A percentile compares a stretch with the other conserved stretches of the same genome.
Evolutionary conservation across 92 coral and sea anemone genomes (phyloP).

Genomic region (Epizoanthus scotinus): DNA sequence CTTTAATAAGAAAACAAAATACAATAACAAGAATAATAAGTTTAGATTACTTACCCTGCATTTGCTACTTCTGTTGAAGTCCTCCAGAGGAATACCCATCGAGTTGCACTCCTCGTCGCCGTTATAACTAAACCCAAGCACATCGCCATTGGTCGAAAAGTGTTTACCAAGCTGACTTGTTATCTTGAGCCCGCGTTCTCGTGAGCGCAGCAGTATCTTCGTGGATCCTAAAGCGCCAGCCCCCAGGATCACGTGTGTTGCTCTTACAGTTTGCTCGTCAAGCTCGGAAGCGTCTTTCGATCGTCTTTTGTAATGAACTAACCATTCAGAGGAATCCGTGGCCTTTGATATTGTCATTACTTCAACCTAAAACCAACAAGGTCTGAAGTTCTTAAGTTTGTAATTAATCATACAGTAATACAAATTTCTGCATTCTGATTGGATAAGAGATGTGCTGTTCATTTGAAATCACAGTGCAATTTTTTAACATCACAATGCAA

Average conservation of each 20-base stretch:
- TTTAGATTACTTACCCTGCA: no score
- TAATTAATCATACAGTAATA: no score
- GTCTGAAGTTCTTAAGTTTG: background rate
- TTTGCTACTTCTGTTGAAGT: no score
- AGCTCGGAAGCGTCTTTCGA: slow-evolving; percentile 33
- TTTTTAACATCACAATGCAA: no score
- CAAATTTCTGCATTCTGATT: no score
- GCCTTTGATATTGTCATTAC: slow-evolving; percentile 40
- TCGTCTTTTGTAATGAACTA: slow-evolving; percentile 49
- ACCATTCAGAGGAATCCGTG: slow-evolving; percentile 49
- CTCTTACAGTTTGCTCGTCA: slow-evolving; percentile 47
- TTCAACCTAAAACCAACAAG: slow-evolving; percentile 24
- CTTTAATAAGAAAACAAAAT: no score
- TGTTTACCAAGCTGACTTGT: slow-evolving; percentile 40
- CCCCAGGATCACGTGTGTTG: slow-evolving; percentile 53
- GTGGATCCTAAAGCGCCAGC: slow-evolving; percentile 71
- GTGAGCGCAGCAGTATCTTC: slow-evolving; percentile 63
- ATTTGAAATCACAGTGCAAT: no score
- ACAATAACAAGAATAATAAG: no score
- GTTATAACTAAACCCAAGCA: slow-evolving; percentile 48
- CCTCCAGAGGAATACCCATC: slow-evolving; percentile 6
- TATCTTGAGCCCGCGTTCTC: slow-evolving; percentile 50
- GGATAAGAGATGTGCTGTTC: no score
- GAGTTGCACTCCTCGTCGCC: slow-evolving; percentile 47
- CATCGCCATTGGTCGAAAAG: slow-evolving; percentile 67